Percentiles rank a stretch among this genome's conserved stretches.
These are phyloP conservation scores for Crypturellus tataupa DNA, from an alignment of 2,797 vertebrate genomes.

Conservation along the genomic window DNA sequence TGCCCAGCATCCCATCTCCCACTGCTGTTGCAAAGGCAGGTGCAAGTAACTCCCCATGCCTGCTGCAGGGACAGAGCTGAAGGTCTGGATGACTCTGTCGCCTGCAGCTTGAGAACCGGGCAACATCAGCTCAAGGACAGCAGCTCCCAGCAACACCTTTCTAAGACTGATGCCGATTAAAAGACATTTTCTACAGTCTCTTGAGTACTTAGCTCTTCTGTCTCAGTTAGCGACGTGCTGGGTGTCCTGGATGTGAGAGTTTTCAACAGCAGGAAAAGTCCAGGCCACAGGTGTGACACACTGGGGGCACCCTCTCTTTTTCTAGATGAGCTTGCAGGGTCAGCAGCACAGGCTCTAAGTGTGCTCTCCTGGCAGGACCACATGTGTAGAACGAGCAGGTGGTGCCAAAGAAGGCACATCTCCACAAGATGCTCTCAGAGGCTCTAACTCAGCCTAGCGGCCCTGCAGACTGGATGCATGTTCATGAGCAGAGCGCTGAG, in stretches of 20 bases:
- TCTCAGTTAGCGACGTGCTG: not conserved
- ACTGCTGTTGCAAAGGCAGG: not conserved
- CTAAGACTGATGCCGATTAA: not conserved
- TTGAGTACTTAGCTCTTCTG: not conserved
- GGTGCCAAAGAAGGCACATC: not conserved
- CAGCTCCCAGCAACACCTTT: not conserved
- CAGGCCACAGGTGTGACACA: not conserved
- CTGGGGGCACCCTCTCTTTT: not conserved
- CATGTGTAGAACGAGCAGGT: not conserved
- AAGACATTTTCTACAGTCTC: not conserved
- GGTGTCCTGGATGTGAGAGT: not conserved
- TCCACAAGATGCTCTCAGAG: not conserved
- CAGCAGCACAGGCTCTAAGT: not conserved
- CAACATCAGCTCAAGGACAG: not conserved
- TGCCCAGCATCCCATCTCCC: not conserved
- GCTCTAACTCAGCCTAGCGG: not conserved
- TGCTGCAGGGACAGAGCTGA: not conserved
- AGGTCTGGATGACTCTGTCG: not conserved
- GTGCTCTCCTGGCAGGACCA: no score
- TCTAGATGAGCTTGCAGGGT: fast-evolving
- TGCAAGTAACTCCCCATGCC: not conserved
- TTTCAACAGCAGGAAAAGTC: not conserved
- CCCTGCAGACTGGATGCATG: no score
- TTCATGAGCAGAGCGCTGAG: no score
- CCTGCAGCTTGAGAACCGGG: not conserved